Base-by-base conservation (phyloP, 2,888 invertebrate species). In the Chymomyza amoena region DNA sequence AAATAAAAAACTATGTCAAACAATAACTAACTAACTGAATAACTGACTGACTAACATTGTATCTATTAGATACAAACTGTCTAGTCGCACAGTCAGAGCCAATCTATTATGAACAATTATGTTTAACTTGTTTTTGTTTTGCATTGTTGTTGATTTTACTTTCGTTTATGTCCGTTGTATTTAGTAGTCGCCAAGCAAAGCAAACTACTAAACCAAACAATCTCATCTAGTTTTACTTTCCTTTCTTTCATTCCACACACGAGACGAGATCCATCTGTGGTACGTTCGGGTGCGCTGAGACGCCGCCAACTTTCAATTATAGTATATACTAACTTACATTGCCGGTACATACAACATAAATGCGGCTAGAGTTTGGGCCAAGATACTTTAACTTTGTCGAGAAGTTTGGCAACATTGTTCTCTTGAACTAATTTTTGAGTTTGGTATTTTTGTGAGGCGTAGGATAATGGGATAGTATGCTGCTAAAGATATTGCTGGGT, bases 171-270 rank as follows among this genome's bases (percentile, higher is more conserved):
- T 64, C 67, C 51, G 72, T 45, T 45, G 39, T 56, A 32, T 32
- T 32, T 32, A 56, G 25, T 61, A 61, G 45, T 61, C 60, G 70
- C 80, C 50, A 68, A 68, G 56, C 68, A 68, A 13, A 45, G 39
- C 39, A 13, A 45, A 45, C 39, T 45, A 13, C 39, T 45, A 45
- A 45, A 61, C 72, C 64, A 82, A 78, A 68, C 59, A 70, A 67
- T 64, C 76, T 70, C 84, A 78, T 86, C 81, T 76, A 78, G 87
- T 86, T 84, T 84, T 84, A 84, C 84, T 84, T 84, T 84, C 87
- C 87, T 81, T 84, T 84, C 82, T 73, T 72, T 72, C 70, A 13
- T 45, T 45, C 39, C 39, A 45, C 68, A 69, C 66, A 68, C 78
- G 70, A 32, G 63, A 63, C 66, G 4, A 45, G 39, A 50, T 36